A percentile compares a stretch with the other conserved stretches of the same genome.
These are phyloP conservation scores for Cataglyphis cursor DNA, from an alignment of 2,888 invertebrate genomes.

Conservation along the genomic window DNA sequence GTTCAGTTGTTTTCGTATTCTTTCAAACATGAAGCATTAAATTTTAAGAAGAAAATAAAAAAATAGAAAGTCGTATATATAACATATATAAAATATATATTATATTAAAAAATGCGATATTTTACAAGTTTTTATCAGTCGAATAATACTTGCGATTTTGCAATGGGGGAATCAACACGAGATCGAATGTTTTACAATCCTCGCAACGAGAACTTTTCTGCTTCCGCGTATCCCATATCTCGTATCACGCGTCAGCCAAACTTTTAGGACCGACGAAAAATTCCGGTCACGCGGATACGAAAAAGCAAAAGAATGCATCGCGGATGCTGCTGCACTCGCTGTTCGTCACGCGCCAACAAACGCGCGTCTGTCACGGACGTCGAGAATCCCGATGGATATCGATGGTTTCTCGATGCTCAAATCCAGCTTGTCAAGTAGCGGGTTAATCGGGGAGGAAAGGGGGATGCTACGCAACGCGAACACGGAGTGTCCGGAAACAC, in stretches of 20 bases:
- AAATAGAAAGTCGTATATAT: neutral
- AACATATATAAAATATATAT: neutral
- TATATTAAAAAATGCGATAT: neutral
- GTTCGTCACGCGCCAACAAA: slow-evolving; percentile 49
- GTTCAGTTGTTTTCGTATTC: neutral
- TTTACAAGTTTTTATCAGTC: neutral
- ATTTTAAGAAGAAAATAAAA: neutral
- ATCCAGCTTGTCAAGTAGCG: slow-evolving; percentile 65
- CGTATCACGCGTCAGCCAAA: neutral
- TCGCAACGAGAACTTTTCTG: slow-evolving; percentile 22
- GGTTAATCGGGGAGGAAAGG: slow-evolving; percentile 16
- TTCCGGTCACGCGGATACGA: slow-evolving; percentile 46
- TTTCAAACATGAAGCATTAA: neutral
- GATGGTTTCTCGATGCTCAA: slow-evolving; percentile 75
- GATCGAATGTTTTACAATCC: slow-evolving; percentile 30
- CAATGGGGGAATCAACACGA: slow-evolving; percentile 11
- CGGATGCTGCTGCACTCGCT: slow-evolving; percentile 5
- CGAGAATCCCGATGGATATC: slow-evolving; percentile 69
- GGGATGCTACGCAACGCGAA: slow-evolving; percentile 3
- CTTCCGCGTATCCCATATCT: slow-evolving; percentile 1
- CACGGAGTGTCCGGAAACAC: slow-evolving; percentile 40
- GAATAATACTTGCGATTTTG: neutral
- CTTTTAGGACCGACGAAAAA: slow-evolving; percentile 31
- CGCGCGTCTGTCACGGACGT: slow-evolving; percentile 66
- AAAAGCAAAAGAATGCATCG: slow-evolving; percentile 43